phyloP scores from a whole-genome alignment of 2,888 invertebrate genomes.

The Chorisops tibialis region DNA sequence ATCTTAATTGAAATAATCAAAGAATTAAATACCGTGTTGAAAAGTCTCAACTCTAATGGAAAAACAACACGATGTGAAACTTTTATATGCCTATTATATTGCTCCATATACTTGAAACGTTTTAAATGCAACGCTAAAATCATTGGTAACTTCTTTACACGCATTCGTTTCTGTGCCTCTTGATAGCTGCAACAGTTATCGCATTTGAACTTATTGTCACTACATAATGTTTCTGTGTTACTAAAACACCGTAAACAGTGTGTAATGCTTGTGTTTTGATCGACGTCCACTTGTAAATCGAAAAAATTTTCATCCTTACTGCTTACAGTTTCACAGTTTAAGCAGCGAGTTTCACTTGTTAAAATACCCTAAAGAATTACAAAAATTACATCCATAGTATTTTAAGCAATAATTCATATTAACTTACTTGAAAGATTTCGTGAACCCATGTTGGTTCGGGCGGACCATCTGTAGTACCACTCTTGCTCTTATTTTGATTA shows the following conservation, averaged over 20 bases:
- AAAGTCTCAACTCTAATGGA: slow-evolving; percentile 93
- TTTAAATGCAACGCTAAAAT: slow-evolving; percentile 97
- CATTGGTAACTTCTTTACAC: slow-evolving; percentile 96
- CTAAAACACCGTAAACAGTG: slow-evolving; percentile 97
- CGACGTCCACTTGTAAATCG: slow-evolving; percentile 98
- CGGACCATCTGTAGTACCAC: slow-evolving; percentile 53
- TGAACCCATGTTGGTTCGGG: slow-evolving; percentile 97
- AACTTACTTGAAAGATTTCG: slow-evolving; percentile 85
- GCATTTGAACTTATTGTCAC: slow-evolving; percentile 99
- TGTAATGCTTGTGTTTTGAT: slow-evolving; percentile 98
- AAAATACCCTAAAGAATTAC: slow-evolving; percentile 88
- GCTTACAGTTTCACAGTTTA: slow-evolving; percentile 99
- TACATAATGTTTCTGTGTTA: slow-evolving; percentile 97
- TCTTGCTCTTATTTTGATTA: slow-evolving; percentile 41
- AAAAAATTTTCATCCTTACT: slow-evolving; percentile 99
- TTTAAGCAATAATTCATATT: background rate
- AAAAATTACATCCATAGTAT: background rate
- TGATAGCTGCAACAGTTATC: slow-evolving; percentile 99
- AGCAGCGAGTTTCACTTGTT: slow-evolving; percentile 97
- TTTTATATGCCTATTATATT: slow-evolving; percentile 97
- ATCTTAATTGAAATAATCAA: slow-evolving; percentile 2
- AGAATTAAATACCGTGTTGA: slow-evolving; percentile 76
- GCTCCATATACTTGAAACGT: slow-evolving; percentile 96
- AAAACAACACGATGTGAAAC: slow-evolving; percentile 99
- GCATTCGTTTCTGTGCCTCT: slow-evolving; percentile 97